Conservation (phyloP, 1,140 invertebrate genomes). For the Cephus cinctus region DNA sequence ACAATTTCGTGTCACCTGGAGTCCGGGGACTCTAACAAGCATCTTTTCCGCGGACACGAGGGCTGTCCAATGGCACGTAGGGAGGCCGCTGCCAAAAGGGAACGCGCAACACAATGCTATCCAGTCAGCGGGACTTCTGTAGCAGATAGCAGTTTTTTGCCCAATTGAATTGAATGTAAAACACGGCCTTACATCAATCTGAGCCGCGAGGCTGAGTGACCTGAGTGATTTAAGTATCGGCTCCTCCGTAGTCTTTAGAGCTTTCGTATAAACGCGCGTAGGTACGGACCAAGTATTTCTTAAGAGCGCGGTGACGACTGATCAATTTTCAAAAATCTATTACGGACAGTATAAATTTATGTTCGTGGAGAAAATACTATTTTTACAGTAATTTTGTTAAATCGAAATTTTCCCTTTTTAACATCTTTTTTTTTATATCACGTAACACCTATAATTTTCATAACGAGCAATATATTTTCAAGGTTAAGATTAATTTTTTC, state of each 20-base stretch:
- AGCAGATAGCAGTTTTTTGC: constrained; percentile 51
- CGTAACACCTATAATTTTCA: too few relatives aligned
- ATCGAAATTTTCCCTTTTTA: too few relatives aligned
- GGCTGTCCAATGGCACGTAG: constrained; percentile 9
- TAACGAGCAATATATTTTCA: too few relatives aligned
- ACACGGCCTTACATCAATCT: constrained; percentile 57
- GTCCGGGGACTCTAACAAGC: constrained; percentile 25
- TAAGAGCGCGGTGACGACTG: constrained; percentile 27
- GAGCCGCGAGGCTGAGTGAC: constrained; percentile 52
- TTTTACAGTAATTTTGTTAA: too few relatives aligned
- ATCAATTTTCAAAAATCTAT: too few relatives aligned
- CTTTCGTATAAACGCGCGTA: constrained; percentile 22
- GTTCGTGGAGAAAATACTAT: too few relatives aligned
- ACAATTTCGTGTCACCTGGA: constrained; percentile 30
- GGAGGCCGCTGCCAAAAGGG: background rate
- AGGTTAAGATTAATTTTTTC: too few relatives aligned
- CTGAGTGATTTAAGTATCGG: constrained; percentile 51
- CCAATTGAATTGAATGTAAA: constrained; percentile 57
- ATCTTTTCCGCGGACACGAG: constrained; percentile 20
- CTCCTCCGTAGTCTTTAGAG: constrained; percentile 34
- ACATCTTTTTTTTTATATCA: too few relatives aligned
- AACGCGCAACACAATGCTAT: background rate
- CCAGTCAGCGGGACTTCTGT: constrained; percentile 6
- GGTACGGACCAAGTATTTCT: constrained; percentile 17
- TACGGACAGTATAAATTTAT: too few relatives aligned